Base-by-base conservation (phyloP, 2,797 vertebrate species). In the Urosaurus nigricauda region DNA sequence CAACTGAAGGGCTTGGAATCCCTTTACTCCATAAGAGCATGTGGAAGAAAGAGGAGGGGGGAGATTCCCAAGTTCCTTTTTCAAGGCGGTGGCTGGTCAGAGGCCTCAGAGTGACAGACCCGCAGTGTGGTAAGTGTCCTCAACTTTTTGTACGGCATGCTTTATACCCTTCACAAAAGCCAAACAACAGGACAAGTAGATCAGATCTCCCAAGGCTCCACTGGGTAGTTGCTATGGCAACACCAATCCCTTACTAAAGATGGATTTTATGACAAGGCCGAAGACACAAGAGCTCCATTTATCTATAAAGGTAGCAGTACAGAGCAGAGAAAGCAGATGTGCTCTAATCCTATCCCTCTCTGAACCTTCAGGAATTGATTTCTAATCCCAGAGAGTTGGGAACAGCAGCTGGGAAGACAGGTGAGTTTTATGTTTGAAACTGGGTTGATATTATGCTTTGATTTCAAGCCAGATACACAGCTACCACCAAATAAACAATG, bases 181-280 rank as follows among this genome's bases (percentile, higher is more conserved):
- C 88, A 89, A 77, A 80, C 11, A 84, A 53, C 84, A 89, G 84
- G 79, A 77, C 35, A 68, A 89, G 47, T 47, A 77, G 84, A 86
- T 32, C 58, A 53, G 70, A 86, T 83, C 88, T 89, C 88, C 26
- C 63, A 86, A 83, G 79, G 88, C 71, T 26, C 84, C 71, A 32
- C 47, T 26, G 58, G 84, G 40, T 56, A 56, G 78, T 81, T 89
- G 88, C 84, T 68, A 86, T 89, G 84, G 84, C 32, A 89, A 89
- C 88, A 82, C 88, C 88, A 86, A 89, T 89, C 88, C 79, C 63
- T 78, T 77, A 63, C 79, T 1, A 0, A 93, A 90, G 47, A 63
- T 63, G 43, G 92, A 91, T 90, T 89, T 78, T 91, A 77, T 17
- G 65, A 40, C 85, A 87, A 81, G 88, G 86, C 70, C 83, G 21